Evolutionary conservation across 1,140 invertebrate genomes (phyloP).

Genomic region (Trinorchestia longiramus): DNA sequence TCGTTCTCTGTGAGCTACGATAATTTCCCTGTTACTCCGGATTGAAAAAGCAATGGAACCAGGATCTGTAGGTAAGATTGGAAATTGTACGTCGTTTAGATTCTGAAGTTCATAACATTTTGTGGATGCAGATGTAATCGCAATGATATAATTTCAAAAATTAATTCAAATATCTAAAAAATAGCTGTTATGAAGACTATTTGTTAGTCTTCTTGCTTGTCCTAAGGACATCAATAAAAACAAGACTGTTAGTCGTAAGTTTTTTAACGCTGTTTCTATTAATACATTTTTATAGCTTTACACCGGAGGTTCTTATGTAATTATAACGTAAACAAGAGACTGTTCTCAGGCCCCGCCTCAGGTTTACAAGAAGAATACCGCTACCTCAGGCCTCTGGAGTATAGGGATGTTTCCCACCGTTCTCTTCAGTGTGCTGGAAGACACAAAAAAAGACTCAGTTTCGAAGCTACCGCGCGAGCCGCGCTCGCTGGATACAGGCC

Average conservation of each 20-base stretch:
- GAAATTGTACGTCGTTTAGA: background rate
- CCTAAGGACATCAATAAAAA: background rate
- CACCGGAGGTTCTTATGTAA: background rate
- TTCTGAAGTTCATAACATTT: background rate
- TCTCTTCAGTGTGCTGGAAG: background rate
- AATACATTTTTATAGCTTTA: background rate
- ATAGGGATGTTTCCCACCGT: background rate
- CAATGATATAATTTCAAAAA: background rate
- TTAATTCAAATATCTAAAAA: background rate
- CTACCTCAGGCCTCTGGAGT: background rate
- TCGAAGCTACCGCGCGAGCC: conserved; percentile 53
- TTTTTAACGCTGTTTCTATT: background rate
- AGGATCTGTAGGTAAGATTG: background rate
- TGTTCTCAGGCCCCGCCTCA: background rate
- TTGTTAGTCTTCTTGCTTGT: background rate
- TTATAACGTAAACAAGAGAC: background rate
- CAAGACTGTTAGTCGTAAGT: background rate
- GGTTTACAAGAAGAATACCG: background rate
- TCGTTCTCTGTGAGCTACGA: background rate
- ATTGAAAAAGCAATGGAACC: background rate
- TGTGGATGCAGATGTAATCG: background rate
- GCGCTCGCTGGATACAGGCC: background rate
- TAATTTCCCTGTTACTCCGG: background rate
- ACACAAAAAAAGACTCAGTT: conserved; percentile 42
- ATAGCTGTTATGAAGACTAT: background rate